A percentile compares a stretch with the other conserved stretches of the same genome.
phyloP scores from a whole-genome alignment of 1,140 invertebrate species.

The Mycetomoellerius zeteki region DNA sequence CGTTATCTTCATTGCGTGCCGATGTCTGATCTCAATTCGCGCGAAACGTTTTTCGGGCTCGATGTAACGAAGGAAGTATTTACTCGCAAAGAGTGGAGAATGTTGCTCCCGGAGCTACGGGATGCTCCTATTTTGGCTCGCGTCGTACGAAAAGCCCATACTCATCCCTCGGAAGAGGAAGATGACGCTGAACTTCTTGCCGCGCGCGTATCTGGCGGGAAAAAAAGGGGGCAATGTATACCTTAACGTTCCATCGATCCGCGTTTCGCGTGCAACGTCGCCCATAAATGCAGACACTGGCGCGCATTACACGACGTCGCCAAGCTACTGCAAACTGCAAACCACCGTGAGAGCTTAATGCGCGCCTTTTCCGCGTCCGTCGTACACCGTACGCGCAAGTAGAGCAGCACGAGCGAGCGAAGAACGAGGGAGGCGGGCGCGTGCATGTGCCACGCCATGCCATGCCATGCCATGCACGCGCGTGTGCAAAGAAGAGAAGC shows the following conservation, averaged over 20 bases:
- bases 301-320: conserved; percentile 56
- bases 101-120: background rate
- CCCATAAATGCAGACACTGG: conserved; percentile 47
- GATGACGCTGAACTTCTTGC: conserved; percentile 38
- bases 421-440: background rate
- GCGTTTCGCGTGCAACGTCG: conserved; percentile 7
- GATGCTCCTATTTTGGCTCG: background rate
- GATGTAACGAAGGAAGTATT: conserved; percentile 30
- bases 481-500: background rate
- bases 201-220: background rate
- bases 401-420: conserved; percentile 46
- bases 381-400: conserved; percentile 24
- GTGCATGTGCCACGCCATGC: too few species aligned
- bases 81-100: background rate
- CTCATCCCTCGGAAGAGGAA: background rate
- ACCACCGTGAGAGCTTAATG: conserved; percentile 57
- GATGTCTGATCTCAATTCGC: conserved; percentile 43
- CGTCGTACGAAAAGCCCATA: conserved; percentile 13
- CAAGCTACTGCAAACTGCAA: conserved; percentile 56
- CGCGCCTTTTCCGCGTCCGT: conserved; percentile 50
- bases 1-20: conserved; percentile 48
- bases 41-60: background rate
- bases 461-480: too few species aligned
- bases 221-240: background rate
- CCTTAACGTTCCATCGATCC: conserved; percentile 43